These are phyloP conservation scores for Urocyon cinereoargenteus DNA, from an alignment of 2,797 vertebrate genomes.

Conservation along the genomic window DNA sequence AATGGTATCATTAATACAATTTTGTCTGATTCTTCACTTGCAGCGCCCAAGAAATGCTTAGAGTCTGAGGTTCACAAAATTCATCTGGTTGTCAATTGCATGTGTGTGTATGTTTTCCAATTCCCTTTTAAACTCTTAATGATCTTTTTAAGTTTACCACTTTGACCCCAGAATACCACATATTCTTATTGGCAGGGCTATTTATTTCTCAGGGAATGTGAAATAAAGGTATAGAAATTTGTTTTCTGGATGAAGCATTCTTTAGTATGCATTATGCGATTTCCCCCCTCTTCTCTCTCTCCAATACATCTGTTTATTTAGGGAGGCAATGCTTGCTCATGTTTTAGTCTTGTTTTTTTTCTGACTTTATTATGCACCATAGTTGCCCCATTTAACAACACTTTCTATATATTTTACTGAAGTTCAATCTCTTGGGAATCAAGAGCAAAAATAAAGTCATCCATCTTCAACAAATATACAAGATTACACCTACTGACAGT, in stretches of 20 bases:
- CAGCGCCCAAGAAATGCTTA: neutral
- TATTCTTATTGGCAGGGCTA: neutral
- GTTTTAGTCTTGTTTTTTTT: neutral
- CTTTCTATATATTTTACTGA: neutral
- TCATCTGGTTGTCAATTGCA: neutral
- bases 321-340: neutral
- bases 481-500: neutral
- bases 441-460: constrained; percentile 66
- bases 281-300: neutral
- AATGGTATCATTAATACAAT: neutral
- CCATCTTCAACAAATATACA: constrained; percentile 49
- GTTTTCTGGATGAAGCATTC: neutral
- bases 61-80: neutral
- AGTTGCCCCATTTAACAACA: constrained; percentile 46
- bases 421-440: constrained; percentile 56
- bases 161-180: neutral
- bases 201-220: neutral
- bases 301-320: neutral
- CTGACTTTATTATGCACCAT: neutral
- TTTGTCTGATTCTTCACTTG: neutral
- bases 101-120: neutral
- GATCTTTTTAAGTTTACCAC: neutral
- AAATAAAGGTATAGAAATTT: neutral
- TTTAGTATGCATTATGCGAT: neutral
- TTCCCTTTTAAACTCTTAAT: neutral